These are phyloP conservation scores for Caenorhabditis sp. DNA, from an alignment of 2,888 invertebrate genomes.

Conservation along the genomic window DNA sequence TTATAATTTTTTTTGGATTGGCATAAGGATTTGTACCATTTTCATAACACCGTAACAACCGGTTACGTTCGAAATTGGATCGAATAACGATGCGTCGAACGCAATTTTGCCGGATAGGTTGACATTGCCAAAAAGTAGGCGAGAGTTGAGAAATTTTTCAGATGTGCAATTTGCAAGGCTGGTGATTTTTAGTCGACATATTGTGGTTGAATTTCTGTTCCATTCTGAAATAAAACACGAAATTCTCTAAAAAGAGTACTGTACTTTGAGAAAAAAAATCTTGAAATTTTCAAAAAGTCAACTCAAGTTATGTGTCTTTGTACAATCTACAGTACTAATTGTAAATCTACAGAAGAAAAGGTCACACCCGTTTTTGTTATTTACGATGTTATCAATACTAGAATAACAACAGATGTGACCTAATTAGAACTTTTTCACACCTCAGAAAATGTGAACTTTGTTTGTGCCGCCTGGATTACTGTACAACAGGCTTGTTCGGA, in stretches of 20 bases:
- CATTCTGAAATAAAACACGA: background rate
- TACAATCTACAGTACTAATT: no score
- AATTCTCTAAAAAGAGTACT: background rate
- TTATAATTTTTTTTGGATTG: background rate
- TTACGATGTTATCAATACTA: no score
- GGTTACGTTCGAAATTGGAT: slow-evolving; percentile 21
- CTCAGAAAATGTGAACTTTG: no score
- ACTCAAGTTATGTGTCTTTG: no score
- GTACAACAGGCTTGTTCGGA: no score
- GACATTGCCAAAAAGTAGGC: slow-evolving; percentile 11
- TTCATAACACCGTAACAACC: slow-evolving; percentile 13
- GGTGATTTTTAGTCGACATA: slow-evolving; percentile 12
- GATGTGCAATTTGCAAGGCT: slow-evolving; percentile 7
- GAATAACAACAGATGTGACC: no score
- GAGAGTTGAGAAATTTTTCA: slow-evolving; percentile 18
- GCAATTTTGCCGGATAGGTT: slow-evolving; percentile 7
- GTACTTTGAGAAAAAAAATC: no score
- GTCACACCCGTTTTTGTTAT: no score
- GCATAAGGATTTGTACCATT: slow-evolving; percentile 1
- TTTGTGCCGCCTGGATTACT: no score
- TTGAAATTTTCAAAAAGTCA: no score
- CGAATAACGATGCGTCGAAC: slow-evolving; percentile 8
- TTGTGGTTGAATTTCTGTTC: slow-evolving; percentile 13
- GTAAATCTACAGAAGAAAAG: no score
- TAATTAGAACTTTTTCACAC: no score